A percentile compares a stretch with the other conserved stretches of the same genome.
Conservation (phyloP, 2,797 vertebrate genomes). For the Melanogrammus aeglefinus region DNA sequence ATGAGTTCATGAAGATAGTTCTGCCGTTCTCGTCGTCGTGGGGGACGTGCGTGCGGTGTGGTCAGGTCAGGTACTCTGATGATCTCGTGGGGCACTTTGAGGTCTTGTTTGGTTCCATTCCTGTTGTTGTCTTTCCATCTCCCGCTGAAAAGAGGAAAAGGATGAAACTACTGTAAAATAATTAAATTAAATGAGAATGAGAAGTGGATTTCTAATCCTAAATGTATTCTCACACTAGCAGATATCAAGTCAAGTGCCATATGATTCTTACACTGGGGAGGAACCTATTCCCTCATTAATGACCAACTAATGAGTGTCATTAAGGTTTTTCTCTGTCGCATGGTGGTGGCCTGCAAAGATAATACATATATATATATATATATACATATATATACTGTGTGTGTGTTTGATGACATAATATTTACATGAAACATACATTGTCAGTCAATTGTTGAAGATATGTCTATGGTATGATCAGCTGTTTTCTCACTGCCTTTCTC, state of each 20-base stretch:
- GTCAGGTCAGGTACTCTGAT: too few relatives aligned
- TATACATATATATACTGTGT: slow-evolving; percentile 10
- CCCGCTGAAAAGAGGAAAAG: too few relatives aligned
- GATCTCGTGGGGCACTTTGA: too few relatives aligned
- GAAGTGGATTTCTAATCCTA: slow-evolving; percentile 48
- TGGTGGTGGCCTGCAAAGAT: slow-evolving; percentile 58
- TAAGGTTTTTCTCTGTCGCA: slow-evolving; percentile 62
- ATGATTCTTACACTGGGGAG: slow-evolving; percentile 53
- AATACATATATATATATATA: slow-evolving; percentile 25
- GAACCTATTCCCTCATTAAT: slow-evolving; percentile 54
- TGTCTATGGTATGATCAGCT: slow-evolving; percentile 61
- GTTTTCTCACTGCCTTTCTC: slow-evolving; percentile 66
- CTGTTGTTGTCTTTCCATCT: too few relatives aligned
- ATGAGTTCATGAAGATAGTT: too few relatives aligned
- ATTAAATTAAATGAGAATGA: slow-evolving; percentile 21
- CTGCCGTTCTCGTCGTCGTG: too few relatives aligned
- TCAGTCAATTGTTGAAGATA: slow-evolving; percentile 50
- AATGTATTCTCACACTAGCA: slow-evolving; percentile 54
- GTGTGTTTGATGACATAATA: slow-evolving; percentile 51
- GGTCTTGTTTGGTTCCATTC: too few relatives aligned
- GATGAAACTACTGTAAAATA: slow-evolving; percentile 31
- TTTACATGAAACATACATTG: slow-evolving; percentile 55
- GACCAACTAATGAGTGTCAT: slow-evolving; percentile 41
- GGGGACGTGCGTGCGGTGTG: too few relatives aligned
- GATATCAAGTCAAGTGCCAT: slow-evolving; percentile 75